phyloP scores from a whole-genome alignment of 2,113 vertebrate genomes.

The Hyla sarda region DNA sequence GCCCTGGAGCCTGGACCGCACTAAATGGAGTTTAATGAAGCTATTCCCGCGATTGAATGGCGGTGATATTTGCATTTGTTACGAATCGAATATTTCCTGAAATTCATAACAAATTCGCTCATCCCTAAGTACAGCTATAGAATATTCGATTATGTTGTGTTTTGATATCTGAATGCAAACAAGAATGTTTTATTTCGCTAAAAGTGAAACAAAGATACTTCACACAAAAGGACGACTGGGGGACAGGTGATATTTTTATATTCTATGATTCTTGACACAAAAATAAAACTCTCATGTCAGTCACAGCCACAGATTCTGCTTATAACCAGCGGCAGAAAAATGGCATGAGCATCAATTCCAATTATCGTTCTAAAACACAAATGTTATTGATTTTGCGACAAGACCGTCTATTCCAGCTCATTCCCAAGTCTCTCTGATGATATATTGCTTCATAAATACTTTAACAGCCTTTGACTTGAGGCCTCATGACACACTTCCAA shows the following conservation, averaged over 20 bases:
- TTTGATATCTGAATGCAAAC: not conserved
- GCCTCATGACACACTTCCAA: not conserved
- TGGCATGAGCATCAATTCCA: too few relatives aligned
- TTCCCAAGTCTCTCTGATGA: slow-evolving; percentile 28
- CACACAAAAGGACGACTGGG: not conserved
- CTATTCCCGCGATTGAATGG: too few relatives aligned
- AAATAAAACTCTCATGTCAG: not conserved
- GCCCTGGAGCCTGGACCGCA: too few relatives aligned
- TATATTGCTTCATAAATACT: slow-evolving; percentile 34
- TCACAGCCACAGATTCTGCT: not conserved
- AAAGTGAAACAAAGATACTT: not conserved
- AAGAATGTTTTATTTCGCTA: not conserved
- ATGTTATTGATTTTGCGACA: not conserved
- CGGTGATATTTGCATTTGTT: too few relatives aligned
- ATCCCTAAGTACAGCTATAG: too few relatives aligned
- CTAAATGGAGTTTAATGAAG: too few relatives aligned
- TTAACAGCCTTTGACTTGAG: slow-evolving; percentile 24
- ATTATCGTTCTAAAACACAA: not conserved
- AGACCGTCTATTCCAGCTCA: not conserved
- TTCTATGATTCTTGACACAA: not conserved
- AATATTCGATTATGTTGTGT: not conserved
- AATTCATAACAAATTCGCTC: too few relatives aligned
- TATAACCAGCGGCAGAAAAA: not conserved
- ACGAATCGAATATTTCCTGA: too few relatives aligned
- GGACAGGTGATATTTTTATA: not conserved